Conservation (phyloP, 64 coral and sea anemone genomes). For the Cladopsammia gracilis region DNA sequence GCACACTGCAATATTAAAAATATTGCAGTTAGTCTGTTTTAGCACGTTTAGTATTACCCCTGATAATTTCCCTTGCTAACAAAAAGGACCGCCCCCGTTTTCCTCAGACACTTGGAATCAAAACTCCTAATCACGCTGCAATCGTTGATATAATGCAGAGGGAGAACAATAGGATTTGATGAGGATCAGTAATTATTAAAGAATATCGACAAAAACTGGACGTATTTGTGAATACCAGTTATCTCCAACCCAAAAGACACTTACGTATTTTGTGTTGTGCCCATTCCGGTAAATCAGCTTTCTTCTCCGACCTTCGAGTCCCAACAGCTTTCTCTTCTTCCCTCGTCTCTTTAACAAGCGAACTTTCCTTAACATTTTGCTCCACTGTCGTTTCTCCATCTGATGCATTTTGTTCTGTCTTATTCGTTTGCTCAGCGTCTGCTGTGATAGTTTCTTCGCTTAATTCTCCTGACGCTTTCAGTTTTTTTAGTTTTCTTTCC, state of each 20-base stretch:
- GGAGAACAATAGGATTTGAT: too few relatives aligned
- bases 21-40: too few relatives aligned
- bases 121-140: too few relatives aligned
- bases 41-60: too few relatives aligned
- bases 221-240: too few relatives aligned
- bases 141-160: too few relatives aligned
- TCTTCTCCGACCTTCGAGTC: neutral
- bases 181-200: too few relatives aligned
- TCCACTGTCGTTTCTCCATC: neutral
- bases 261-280: conserved; percentile 83
- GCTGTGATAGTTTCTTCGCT: conserved; percentile 1
- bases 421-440: neutral
- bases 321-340: neutral
- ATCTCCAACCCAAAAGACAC: neutral
- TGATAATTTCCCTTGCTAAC: too few relatives aligned
- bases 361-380: neutral
- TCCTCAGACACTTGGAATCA: too few relatives aligned
- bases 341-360: neutral
- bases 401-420: neutral
- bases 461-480: conserved; percentile 55
- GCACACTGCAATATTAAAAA: too few relatives aligned
- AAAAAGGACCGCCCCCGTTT: too few relatives aligned
- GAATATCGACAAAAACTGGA: too few relatives aligned
- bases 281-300: conserved; percentile 75
- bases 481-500: conserved; percentile 85